phyloP scores from a whole-genome alignment of 2,888 invertebrate species.

The Allacma fusca region DNA sequence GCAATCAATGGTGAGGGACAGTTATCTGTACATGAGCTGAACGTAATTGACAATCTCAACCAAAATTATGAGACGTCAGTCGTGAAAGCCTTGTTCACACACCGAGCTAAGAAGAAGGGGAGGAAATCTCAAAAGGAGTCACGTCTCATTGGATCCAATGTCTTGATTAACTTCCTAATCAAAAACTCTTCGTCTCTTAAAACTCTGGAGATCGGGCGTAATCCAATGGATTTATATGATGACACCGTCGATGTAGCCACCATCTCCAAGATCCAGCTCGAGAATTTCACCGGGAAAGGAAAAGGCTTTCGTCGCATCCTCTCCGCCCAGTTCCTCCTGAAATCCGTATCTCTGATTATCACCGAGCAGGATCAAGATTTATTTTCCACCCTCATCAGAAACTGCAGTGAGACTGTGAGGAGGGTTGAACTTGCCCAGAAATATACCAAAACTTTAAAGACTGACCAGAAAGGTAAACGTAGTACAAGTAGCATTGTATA shows the following conservation, averaged over 20 bases:
- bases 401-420: neutral
- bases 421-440: neutral
- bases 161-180: neutral
- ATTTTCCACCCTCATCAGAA: neutral
- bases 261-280: neutral
- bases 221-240: neutral
- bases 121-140: neutral
- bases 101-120: neutral
- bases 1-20: constrained; percentile 14
- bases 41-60: neutral
- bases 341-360: neutral
- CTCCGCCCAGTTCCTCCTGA: neutral
- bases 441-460: neutral
- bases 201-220: neutral
- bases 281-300: neutral
- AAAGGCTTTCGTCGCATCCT: neutral
- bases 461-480: neutral
- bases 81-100: neutral
- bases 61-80: neutral
- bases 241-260: neutral
- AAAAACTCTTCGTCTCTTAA: neutral
- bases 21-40: neutral
- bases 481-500: neutral
- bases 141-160: neutral
- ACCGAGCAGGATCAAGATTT: neutral